Evolutionary conservation across 1,140 invertebrate species (phyloP).

Genomic region (Galleria mellonella): DNA sequence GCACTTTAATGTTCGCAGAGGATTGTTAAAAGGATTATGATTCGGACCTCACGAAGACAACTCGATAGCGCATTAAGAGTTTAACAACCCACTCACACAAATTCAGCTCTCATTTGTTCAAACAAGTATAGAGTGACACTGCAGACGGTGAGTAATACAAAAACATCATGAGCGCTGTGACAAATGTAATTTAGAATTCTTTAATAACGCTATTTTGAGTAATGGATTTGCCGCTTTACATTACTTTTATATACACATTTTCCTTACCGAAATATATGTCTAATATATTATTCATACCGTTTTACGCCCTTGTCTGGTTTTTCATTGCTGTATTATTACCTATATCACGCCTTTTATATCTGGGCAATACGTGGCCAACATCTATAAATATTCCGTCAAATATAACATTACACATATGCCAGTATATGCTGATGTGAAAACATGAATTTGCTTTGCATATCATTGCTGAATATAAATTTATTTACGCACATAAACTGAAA

Average conservation of each 20-base stretch:
- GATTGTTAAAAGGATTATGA: conserved; percentile 44
- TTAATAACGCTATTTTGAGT: conserved; percentile 30
- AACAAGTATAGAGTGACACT: not conserved
- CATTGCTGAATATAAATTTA: too few species aligned
- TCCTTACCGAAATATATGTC: conserved; percentile 9
- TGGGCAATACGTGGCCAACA: too few species aligned
- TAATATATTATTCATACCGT: not conserved
- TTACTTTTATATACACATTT: conserved; percentile 6
- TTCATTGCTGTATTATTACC: too few species aligned
- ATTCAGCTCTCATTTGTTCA: conserved; percentile 20
- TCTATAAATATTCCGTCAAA: too few species aligned
- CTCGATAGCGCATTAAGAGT: conserved; percentile 12
- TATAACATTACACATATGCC: too few species aligned
- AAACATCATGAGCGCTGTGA: conserved; percentile 30
- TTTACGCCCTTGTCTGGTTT: too few species aligned
- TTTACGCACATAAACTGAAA: too few species aligned
- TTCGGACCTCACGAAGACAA: conserved; percentile 19
- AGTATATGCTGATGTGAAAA: too few species aligned
- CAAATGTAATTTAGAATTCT: conserved; percentile 36
- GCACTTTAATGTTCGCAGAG: conserved; percentile 5
- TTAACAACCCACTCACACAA: conserved; percentile 12
- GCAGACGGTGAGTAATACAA: conserved; percentile 29
- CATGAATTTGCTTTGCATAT: too few species aligned
- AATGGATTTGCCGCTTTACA: conserved; percentile 9
- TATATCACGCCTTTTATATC: too few species aligned